These are phyloP conservation scores for Drosophila suzukii DNA, from an alignment of 1,140 invertebrate genomes.

Conservation along the genomic window DNA sequence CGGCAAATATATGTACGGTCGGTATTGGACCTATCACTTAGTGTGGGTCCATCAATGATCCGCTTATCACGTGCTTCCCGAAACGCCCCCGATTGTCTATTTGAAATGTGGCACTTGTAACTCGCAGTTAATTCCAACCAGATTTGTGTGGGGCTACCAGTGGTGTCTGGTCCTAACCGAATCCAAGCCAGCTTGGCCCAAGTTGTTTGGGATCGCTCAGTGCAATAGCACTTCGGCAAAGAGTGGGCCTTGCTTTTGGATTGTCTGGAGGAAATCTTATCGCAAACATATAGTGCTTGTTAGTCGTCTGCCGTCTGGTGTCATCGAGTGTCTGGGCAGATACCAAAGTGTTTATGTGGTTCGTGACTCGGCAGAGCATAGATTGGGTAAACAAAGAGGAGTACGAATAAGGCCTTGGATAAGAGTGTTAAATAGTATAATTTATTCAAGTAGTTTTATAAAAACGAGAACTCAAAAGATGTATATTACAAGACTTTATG, in stretches of 20 bases:
- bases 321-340: slow-evolving; percentile 26
- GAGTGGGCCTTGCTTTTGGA: slow-evolving; percentile 24
- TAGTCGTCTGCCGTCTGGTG: slow-evolving; percentile 11
- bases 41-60: slow-evolving; percentile 18
- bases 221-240: slow-evolving; percentile 17
- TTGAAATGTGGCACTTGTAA: not conserved
- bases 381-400: slow-evolving; percentile 3
- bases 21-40: slow-evolving; percentile 25
- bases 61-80: slow-evolving; percentile 29
- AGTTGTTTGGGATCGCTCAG: slow-evolving; percentile 3
- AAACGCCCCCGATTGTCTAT: slow-evolving; percentile 23
- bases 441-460: not conserved
- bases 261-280: slow-evolving; percentile 40
- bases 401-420: not conserved
- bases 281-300: not conserved
- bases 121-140: not conserved
- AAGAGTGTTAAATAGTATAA: not conserved
- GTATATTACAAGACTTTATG: not conserved
- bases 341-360: slow-evolving; percentile 21
- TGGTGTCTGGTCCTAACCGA: slow-evolving; percentile 21
- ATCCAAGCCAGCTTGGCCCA: not conserved
- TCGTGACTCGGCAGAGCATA: slow-evolving; percentile 19
- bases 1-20: slow-evolving; percentile 25
- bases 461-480: no score
- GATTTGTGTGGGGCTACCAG: slow-evolving; percentile 1